Conservation (phyloP, 23 tunicate species). For the Botrylloides violaceus region DNA sequence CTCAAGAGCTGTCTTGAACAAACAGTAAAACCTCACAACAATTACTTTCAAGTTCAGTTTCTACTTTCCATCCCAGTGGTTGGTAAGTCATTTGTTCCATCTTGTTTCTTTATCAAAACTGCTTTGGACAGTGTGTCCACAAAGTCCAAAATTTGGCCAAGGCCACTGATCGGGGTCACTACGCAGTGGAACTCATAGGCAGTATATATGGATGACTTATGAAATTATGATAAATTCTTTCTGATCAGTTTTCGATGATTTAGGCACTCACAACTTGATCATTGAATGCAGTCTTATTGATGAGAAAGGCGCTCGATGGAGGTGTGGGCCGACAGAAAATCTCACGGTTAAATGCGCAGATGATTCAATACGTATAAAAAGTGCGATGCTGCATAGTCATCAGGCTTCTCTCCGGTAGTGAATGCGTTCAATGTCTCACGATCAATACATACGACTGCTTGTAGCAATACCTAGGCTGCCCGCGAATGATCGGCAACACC, state of each 20-base stretch:
- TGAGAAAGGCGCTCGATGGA: constrained; percentile 79
- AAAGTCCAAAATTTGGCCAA: too few species aligned
- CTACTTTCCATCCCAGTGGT: constrained; percentile 41
- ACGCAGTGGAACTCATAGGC: not conserved
- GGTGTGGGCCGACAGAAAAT: constrained; percentile 68
- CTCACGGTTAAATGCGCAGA: constrained; percentile 48
- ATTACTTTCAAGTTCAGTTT: constrained; percentile 80
- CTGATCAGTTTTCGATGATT: too few species aligned
- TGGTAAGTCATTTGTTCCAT: too few species aligned
- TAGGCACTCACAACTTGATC: constrained; percentile 52
- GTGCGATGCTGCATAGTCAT: constrained; percentile 9
- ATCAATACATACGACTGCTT: too few species aligned
- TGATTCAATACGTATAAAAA: constrained; percentile 41
- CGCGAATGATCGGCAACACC: too few species aligned
- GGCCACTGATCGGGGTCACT: not conserved
- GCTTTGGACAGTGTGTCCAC: too few species aligned
- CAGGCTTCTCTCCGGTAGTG: constrained; percentile 1
- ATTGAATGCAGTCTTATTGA: constrained; percentile 60
- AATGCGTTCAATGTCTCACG: too few species aligned
- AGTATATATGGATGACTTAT: not conserved
- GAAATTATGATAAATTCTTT: not conserved
- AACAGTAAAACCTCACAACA: constrained; percentile 72
- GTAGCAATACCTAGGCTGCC: too few species aligned
- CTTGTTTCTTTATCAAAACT: too few species aligned
- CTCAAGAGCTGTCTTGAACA: constrained; percentile 33